These are phyloP conservation scores for Chrysogorgia sp. DNA, from an alignment of 92 coral and sea anemone species.

Conservation along the genomic window DNA sequence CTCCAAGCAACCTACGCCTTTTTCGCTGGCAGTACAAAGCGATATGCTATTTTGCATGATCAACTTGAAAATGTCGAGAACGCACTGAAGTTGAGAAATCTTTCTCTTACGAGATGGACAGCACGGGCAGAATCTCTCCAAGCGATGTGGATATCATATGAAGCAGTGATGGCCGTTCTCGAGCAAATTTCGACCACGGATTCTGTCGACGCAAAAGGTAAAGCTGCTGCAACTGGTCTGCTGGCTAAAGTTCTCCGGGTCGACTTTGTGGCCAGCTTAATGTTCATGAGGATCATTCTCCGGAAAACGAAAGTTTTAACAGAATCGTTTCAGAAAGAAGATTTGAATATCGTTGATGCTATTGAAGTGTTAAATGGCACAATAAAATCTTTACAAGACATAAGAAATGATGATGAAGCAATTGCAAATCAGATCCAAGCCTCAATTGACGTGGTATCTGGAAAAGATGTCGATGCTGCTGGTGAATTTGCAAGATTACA, in stretches of 20 bases:
- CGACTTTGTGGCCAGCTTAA: constrained; percentile 1
- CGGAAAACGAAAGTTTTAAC: constrained; percentile 1
- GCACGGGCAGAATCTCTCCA: too few species aligned
- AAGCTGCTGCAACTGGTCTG: constrained; percentile 17
- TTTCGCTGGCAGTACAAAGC: constrained; percentile 15
- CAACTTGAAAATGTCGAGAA: constrained; percentile 10
- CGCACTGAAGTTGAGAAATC: neutral
- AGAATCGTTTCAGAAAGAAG: neutral
- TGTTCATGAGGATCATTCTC: constrained; percentile 9
- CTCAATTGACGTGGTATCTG: neutral
- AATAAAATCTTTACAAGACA: neutral
- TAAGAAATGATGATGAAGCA: neutral
- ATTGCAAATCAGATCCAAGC: constrained; percentile 30
- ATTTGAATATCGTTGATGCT: constrained; percentile 23
- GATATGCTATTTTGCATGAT: constrained; percentile 3
- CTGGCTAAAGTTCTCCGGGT: constrained; percentile 13
- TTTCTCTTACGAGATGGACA: too few species aligned
- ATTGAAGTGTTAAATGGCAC: neutral
- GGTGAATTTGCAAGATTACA: constrained; percentile 26
- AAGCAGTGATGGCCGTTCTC: neutral
- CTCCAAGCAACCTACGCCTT: constrained; percentile 3
- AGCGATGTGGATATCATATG: constrained; percentile 10
- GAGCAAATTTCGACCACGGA: neutral
- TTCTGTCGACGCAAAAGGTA: constrained; percentile 18
- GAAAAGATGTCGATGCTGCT: constrained; percentile 2